Evolutionary conservation across 2,113 vertebrate genomes (phyloP), one percentile per base, ranked within the genome.

Genomic region (Oenanthe melanoleuca): DNA sequence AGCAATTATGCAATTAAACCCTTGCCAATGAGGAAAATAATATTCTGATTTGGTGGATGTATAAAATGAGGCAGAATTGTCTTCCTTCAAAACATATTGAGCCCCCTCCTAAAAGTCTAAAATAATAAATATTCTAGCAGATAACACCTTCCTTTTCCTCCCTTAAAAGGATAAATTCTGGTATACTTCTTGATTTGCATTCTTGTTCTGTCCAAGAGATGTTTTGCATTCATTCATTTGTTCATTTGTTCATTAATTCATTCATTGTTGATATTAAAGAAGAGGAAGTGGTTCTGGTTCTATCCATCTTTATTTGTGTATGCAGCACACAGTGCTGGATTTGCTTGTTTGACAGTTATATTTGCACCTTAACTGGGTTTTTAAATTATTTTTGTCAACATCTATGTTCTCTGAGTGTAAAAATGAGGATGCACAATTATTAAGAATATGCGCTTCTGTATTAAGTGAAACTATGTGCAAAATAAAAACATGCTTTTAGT

Each of bases 401-500:
- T 42, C 24, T 87, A 3, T 29, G 44, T 34, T 31, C 56, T 84
- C 73, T 75, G 59, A 80, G 65, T 25, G 4, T 42, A 83, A 89
- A 95, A 83, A 72, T 22, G 33, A 78, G 71, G 44, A 24, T 11
- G 31, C 33, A 12, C 53, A 38, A 55, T 67, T 92, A 12, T 26
- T 91, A 52, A 65, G 72, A 24, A 17, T 70, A 33, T n/a, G 14
- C n/a, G 56, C 38, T 70, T 89, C 59, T 42, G 26, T 57, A 60
- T 92, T 66, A 37, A 61, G 2, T 88, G 57, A 72, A 74, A 45
- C 31, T 22, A 38, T 17, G 17, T 80, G 18, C 42, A 52, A 93
- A 94, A 94, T 73, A 85, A 42, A 92, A 93, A 50, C 50, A 25
- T 38, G 4, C 17, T 45, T 72, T 79, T 66, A 69, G 49, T 92